These are phyloP conservation scores for Microcebus jonahi DNA, from an alignment of 2,113 vertebrate species.

Conservation along the genomic window DNA sequence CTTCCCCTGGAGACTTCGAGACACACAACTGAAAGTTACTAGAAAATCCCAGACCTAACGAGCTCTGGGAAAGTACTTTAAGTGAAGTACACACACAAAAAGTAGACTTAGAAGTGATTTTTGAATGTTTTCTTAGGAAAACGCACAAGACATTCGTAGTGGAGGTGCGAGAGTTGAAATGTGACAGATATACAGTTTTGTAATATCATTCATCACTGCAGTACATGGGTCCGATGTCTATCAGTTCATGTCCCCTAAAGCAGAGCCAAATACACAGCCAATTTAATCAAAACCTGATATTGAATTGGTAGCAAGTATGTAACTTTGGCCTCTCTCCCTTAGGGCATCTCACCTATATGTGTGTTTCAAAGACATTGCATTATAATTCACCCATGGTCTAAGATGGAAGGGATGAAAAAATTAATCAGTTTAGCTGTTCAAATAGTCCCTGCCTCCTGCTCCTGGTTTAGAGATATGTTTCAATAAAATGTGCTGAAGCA, in stretches of 20 bases:
- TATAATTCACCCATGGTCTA: neutral
- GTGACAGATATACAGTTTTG: neutral
- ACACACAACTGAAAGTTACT: conserved; percentile 37
- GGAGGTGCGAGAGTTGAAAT: neutral
- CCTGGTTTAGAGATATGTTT: neutral
- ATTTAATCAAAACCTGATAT: neutral
- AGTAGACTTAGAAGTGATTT: conserved; percentile 11
- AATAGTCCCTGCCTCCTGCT: neutral
- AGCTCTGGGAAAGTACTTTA: conserved; percentile 43
- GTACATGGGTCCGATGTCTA: neutral
- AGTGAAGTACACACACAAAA: conserved; percentile 20
- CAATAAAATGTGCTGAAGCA: neutral
- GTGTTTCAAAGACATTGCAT: neutral
- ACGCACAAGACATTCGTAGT: neutral
- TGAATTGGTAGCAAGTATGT: neutral
- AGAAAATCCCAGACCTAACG: neutral
- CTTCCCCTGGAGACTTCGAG: conserved; percentile 33
- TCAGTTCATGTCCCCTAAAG: neutral
- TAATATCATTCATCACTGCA: neutral
- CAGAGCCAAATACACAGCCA: neutral
- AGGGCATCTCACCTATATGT: neutral
- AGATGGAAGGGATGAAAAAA: neutral
- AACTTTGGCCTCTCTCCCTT: neutral
- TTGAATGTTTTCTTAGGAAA: conserved; percentile 22
- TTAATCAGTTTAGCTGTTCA: neutral